phyloP scores from a whole-genome alignment of 2,113 vertebrate genomes.

The Sturnus vulgaris region DNA sequence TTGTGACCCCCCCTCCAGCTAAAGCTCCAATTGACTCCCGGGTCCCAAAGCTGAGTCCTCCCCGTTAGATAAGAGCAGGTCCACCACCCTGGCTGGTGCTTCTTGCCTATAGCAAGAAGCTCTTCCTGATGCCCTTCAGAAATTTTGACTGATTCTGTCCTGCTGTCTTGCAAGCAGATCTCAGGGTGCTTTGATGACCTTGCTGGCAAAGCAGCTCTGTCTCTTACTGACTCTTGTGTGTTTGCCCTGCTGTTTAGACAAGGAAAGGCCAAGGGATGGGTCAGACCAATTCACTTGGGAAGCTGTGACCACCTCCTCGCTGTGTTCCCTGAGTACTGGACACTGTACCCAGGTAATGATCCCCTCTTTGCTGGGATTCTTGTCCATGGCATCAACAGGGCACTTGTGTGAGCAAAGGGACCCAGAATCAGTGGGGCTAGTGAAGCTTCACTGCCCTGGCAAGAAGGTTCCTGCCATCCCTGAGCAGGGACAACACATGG shows the following conservation, averaged over 20 bases:
- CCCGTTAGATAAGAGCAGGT: not conserved
- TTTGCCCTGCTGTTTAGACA: not conserved
- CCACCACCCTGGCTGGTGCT: not conserved
- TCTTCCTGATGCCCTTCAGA: rapidly evolving
- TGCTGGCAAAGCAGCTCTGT: not conserved
- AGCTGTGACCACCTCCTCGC: rapidly evolving
- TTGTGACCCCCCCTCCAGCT: not conserved
- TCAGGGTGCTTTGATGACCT: not conserved
- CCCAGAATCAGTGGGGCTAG: not conserved
- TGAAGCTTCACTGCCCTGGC: not conserved
- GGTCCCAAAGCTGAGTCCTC: not conserved
- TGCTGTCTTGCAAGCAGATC: not conserved
- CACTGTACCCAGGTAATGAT: not conserved
- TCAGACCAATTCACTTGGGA: not conserved
- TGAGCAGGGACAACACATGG: not conserved
- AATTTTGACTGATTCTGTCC: not conserved
- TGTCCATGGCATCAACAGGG: not conserved
- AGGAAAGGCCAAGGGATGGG: not conserved
- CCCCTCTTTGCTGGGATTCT: not conserved
- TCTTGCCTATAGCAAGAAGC: not conserved
- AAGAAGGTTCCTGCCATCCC: not conserved
- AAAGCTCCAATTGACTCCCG: not conserved
- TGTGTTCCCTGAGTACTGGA: not conserved
- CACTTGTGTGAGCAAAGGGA: not conserved
- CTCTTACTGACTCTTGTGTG: not conserved